Conservation (phyloP, 2,113 vertebrate genomes). For the Chinchilla lanigera region DNA sequence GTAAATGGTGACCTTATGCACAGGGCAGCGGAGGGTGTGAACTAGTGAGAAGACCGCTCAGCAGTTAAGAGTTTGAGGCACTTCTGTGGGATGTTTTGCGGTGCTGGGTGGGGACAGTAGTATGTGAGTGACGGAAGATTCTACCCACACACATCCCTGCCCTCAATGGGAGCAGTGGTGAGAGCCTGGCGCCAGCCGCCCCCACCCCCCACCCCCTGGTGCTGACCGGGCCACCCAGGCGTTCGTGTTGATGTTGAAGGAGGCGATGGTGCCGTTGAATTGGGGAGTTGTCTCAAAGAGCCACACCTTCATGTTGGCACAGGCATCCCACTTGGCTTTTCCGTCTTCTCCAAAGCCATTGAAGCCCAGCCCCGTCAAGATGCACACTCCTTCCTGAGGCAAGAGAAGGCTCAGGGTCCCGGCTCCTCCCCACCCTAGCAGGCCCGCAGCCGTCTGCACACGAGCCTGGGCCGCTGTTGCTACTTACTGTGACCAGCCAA, state of each 20-base stretch:
- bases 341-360: constrained; percentile 88
- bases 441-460: neutral
- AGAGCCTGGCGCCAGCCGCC: neutral
- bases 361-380: constrained; percentile 94
- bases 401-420: neutral
- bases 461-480: neutral
- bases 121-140: neutral
- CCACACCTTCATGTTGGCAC: constrained; percentile 98
- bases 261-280: constrained; percentile 95
- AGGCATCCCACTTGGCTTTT: constrained; percentile 92
- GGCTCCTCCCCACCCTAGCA: rapidly evolving
- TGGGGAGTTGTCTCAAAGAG: constrained; percentile 96
- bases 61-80: neutral
- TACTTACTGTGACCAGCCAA: constrained; percentile 97
- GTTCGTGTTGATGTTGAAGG: constrained; percentile 99
- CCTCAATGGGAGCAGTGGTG: neutral
- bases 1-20: neutral
- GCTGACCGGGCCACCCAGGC: constrained; percentile 96
- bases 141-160: neutral
- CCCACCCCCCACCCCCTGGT: neutral
- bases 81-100: neutral
- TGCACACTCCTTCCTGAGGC: constrained; percentile 95
- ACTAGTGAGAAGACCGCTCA: neutral
- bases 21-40: neutral
- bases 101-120: neutral